phyloP scores from a whole-genome alignment of 2,888 invertebrate species.

The Tetramorium bicarinatum region DNA sequence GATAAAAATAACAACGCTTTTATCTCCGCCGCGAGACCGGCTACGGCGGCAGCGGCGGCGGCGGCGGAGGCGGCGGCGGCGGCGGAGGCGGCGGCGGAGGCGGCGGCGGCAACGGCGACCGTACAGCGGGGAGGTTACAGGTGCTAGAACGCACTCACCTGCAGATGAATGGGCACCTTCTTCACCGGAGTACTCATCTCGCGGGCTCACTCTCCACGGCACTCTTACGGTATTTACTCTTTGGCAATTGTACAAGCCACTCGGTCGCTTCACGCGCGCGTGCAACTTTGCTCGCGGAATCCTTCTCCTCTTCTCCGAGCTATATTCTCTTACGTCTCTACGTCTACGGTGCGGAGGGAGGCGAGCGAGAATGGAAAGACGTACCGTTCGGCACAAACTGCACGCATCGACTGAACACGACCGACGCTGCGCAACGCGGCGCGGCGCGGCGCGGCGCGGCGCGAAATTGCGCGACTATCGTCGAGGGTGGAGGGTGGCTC shows the following conservation, averaged over 20 bases:
- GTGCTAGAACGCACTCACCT: slow-evolving; percentile 88
- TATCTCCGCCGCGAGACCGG: not conserved
- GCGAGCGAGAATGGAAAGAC: not conserved
- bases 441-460: slow-evolving; percentile 25
- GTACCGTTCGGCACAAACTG: not conserved
- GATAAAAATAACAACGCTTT: slow-evolving; percentile 12
- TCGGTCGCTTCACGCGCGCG: slow-evolving; percentile 38
- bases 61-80: too few relatives aligned
- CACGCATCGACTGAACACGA: slow-evolving; percentile 49
- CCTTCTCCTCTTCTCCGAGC: slow-evolving; percentile 3
- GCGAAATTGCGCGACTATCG: slow-evolving; percentile 9
- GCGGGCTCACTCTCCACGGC: not conserved
- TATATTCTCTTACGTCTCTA: not conserved
- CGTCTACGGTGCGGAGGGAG: not conserved
- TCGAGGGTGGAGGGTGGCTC: not conserved
- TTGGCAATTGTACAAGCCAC: not conserved
- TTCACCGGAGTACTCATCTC: slow-evolving; percentile 94
- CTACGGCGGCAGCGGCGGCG: too few relatives aligned
- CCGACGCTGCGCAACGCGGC: slow-evolving; percentile 55
- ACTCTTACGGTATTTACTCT: not conserved
- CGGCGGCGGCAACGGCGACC: too few relatives aligned
- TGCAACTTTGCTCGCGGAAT: slow-evolving; percentile 20
- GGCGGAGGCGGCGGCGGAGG: too few relatives aligned
- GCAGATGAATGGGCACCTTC: slow-evolving; percentile 97
- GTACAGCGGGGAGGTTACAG: not conserved